Percentiles rank a stretch among this genome's conserved stretches.
These are phyloP conservation scores for Cephus runcator DNA, from an alignment of 2,888 invertebrate species.

Conservation along the genomic window DNA sequence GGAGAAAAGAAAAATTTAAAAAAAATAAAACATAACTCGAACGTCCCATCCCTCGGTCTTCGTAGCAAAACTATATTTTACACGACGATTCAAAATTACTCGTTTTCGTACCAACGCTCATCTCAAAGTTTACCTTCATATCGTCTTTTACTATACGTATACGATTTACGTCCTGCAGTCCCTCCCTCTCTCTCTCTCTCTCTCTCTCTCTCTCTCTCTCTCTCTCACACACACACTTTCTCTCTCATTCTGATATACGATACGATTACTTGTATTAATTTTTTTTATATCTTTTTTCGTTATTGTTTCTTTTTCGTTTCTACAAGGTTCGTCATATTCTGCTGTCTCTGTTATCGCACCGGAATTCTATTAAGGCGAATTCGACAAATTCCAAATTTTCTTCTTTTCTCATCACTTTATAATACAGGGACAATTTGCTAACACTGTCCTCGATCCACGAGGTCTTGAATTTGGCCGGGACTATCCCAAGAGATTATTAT, in stretches of 20 bases:
- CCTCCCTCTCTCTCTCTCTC: not conserved
- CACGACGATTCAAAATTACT: not conserved
- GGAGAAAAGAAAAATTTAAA: not conserved
- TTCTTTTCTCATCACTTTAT: not conserved
- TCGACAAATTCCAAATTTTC: not conserved
- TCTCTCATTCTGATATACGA: not conserved
- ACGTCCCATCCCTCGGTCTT: conserved; percentile 27
- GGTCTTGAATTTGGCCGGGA: not conserved
- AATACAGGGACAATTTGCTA: not conserved
- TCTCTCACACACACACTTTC: no score
- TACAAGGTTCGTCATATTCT: no score
- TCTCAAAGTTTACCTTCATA: not conserved
- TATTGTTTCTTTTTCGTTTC: no score
- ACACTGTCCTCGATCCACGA: conserved; percentile 11
- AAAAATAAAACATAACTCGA: conserved; percentile 22
- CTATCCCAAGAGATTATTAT: not conserved
- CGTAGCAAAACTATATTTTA: conserved; percentile 39
- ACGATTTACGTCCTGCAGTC: not conserved
- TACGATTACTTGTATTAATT: not conserved
- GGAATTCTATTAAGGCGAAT: not conserved
- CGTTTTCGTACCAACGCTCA: not conserved
- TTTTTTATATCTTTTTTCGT: not conserved
- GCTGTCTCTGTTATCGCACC: not conserved
- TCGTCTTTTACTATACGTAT: not conserved
- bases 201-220: no score